A percentile compares a stretch with the other conserved stretches of the same genome.
These are phyloP conservation scores for Pterostichus niger DNA, from an alignment of 2,888 invertebrate genomes.

Conservation along the genomic window DNA sequence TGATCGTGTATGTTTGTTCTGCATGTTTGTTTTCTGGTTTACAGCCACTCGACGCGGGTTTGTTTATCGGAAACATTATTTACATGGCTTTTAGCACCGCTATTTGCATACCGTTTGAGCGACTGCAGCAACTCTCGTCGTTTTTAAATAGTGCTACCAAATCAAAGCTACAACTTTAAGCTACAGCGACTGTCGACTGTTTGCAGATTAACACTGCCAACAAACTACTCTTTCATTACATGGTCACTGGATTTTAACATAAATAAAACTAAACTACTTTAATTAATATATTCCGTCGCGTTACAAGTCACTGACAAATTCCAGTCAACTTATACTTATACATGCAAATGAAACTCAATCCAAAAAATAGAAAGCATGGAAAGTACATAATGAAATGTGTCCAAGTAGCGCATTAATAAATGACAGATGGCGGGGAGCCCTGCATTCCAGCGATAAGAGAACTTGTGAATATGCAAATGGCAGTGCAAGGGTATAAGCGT, in stretches of 20 bases:
- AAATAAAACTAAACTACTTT: constrained; percentile 36
- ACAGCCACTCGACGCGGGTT: constrained; percentile 61
- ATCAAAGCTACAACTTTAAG: constrained; percentile 42
- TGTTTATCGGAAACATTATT: constrained; percentile 65
- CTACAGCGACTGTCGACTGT: background rate
- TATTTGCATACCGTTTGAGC: constrained; percentile 60
- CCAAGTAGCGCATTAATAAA: constrained; percentile 53
- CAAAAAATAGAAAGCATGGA: constrained; percentile 8
- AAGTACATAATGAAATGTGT: constrained; percentile 40
- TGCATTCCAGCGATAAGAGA: constrained; percentile 57
- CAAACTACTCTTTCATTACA: constrained; percentile 36
- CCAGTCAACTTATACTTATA: background rate
- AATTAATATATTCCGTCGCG: background rate
- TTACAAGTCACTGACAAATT: background rate
- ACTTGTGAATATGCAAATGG: constrained; percentile 62
- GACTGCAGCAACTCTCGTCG: constrained; percentile 16
- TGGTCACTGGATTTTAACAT: constrained; percentile 9
- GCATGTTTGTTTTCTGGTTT: constrained; percentile 63
- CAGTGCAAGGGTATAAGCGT: constrained; percentile 28
- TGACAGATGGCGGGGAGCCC: constrained; percentile 58
- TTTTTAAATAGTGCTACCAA: constrained; percentile 45
- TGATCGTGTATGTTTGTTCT: constrained; percentile 58
- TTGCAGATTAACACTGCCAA: background rate
- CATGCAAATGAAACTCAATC: background rate
- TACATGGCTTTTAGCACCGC: constrained; percentile 62